These are phyloP conservation scores for Fistularia tabacaria DNA, from an alignment of 2,797 vertebrate species.

Conservation along the genomic window DNA sequence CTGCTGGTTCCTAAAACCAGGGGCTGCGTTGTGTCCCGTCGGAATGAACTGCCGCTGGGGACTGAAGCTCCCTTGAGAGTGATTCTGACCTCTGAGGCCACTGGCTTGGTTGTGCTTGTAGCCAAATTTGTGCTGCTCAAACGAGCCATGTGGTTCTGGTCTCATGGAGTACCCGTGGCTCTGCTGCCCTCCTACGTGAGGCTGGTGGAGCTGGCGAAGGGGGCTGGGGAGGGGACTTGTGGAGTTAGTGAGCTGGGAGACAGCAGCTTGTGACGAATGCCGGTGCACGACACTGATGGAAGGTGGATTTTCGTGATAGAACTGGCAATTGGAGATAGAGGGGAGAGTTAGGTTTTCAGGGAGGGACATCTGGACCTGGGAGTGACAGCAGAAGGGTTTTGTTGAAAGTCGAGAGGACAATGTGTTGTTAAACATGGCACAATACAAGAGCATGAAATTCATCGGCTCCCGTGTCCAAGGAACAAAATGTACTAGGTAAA, in stretches of 20 bases:
- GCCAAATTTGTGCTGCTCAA: slow-evolving; percentile 66
- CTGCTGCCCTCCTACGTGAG: slow-evolving; percentile 60
- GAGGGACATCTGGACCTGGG: slow-evolving; percentile 63
- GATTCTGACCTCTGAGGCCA: slow-evolving; percentile 36
- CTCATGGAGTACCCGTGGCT: slow-evolving; percentile 61
- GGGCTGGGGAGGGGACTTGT: slow-evolving; percentile 68
- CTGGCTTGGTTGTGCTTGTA: slow-evolving; percentile 64
- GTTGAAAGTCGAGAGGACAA: background rate
- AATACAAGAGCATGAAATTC: background rate
- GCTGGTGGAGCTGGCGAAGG: slow-evolving; percentile 65
- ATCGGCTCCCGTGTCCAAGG: background rate
- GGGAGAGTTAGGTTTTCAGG: slow-evolving; percentile 57
- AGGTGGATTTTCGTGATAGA: slow-evolving; percentile 66
- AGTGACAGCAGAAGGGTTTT: background rate
- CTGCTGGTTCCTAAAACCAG: slow-evolving; percentile 78
- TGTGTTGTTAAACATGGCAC: background rate
- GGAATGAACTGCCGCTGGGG: slow-evolving; percentile 49
- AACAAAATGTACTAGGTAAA: too few species aligned
- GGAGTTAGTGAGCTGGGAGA: slow-evolving; percentile 54
- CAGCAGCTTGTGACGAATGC: slow-evolving; percentile 50
- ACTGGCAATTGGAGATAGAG: slow-evolving; percentile 68
- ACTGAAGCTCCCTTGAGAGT: slow-evolving; percentile 47
- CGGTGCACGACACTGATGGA: slow-evolving; percentile 66
- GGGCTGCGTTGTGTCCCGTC: slow-evolving; percentile 59
- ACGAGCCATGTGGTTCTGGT: slow-evolving; percentile 59